These are phyloP conservation scores for Odontamblyopus rebecca DNA, from an alignment of 2,797 vertebrate species.

Conservation along the genomic window DNA sequence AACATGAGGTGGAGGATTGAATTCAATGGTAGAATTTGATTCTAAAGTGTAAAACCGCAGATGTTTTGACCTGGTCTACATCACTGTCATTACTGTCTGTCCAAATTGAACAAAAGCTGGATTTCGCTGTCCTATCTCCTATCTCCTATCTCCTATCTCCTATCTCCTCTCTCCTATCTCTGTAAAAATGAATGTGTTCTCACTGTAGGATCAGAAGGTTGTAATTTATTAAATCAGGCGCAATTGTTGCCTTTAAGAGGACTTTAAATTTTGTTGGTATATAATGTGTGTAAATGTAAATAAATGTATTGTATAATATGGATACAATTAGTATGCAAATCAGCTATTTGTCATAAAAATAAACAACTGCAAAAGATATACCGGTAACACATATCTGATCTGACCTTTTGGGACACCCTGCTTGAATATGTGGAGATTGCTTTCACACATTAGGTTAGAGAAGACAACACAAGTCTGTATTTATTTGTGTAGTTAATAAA, in stretches of 20 bases:
- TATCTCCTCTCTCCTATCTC: too few relatives aligned
- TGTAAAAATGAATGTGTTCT: not conserved
- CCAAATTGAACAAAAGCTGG: not conserved
- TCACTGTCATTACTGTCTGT: not conserved
- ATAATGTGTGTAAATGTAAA: too few relatives aligned
- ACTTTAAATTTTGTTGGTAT: not conserved
- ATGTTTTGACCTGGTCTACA: not conserved
- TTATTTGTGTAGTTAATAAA: constrained; percentile 22
- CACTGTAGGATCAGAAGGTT: not conserved
- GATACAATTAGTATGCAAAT: too few relatives aligned
- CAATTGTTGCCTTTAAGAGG: not conserved
- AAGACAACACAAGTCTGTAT: not conserved
- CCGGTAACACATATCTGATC: not conserved
- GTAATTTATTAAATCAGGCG: not conserved
- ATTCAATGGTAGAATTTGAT: not conserved
- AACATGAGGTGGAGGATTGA: too few relatives aligned
- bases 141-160: too few relatives aligned
- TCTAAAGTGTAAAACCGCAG: not conserved
- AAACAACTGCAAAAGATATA: not conserved
- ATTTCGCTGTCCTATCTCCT: too few relatives aligned
- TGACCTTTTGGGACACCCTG: not conserved
- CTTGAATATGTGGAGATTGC: constrained; percentile 1
- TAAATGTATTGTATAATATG: too few relatives aligned
- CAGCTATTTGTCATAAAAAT: not conserved
- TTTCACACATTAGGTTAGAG: not conserved